A percentile compares a stretch with the other conserved stretches of the same genome.
Conservation (phyloP, 2,113 vertebrate genomes). For the Hucho hucho region DNA sequence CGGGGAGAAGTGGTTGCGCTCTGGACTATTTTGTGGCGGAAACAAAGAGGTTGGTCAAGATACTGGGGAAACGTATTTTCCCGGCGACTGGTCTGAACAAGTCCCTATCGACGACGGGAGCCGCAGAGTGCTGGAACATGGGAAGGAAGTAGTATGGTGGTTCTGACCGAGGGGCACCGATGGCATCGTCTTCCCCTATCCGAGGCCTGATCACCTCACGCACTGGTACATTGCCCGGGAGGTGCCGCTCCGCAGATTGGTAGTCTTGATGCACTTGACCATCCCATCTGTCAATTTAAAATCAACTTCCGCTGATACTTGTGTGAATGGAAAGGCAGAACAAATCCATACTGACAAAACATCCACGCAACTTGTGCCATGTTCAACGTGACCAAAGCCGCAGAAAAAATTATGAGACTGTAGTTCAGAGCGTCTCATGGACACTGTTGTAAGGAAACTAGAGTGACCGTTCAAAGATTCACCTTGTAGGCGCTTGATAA, state of each 20-base stretch:
- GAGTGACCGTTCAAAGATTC: background rate
- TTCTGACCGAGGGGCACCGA: background rate
- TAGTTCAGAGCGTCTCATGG: background rate
- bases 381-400: background rate
- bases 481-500: background rate
- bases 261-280: background rate
- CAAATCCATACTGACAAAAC: background rate
- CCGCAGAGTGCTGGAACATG: conserved; percentile 28
- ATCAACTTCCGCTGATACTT: background rate
- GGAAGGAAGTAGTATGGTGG: conserved; percentile 33
- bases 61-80: conserved; percentile 9
- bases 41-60: conserved; percentile 31
- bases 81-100: conserved; percentile 25
- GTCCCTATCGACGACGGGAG: conserved; percentile 12
- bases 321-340: background rate
- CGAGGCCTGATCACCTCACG: conserved; percentile 12
- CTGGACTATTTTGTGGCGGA: conserved; percentile 2
- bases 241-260: background rate
- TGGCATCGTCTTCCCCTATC: background rate
- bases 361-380: background rate
- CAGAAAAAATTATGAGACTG: background rate
- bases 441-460: background rate
- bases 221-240: background rate
- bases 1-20: background rate
- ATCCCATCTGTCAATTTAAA: background rate